Conservation (phyloP, 2,888 invertebrate genomes). For the Lasioglossum morio region DNA sequence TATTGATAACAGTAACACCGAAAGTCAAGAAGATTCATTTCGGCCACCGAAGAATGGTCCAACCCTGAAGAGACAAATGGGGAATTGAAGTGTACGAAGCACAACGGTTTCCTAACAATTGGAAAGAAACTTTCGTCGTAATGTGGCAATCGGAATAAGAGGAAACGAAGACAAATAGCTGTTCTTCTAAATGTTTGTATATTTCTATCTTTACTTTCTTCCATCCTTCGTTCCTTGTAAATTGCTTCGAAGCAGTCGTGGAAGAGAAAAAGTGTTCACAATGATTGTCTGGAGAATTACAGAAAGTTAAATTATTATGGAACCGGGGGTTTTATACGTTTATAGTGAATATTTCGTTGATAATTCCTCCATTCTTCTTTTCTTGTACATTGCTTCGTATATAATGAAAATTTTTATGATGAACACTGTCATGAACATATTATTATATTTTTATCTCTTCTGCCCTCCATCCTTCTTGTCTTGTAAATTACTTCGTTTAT, state of each 20-base stretch:
- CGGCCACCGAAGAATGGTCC: not conserved
- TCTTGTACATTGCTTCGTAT: no score
- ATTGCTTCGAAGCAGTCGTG: not conserved
- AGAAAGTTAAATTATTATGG: not conserved
- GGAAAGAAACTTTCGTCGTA: not conserved
- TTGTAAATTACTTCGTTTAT: no score
- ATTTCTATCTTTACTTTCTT: not conserved
- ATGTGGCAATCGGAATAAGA: not conserved
- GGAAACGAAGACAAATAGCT: not conserved
- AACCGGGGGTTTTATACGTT: not conserved
- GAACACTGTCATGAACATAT: no score
- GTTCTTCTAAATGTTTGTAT: not conserved
- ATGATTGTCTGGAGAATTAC: not conserved
- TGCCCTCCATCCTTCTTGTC: no score
- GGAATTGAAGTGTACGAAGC: not conserved
- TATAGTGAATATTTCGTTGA: no score
- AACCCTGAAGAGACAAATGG: constrained; percentile 4
- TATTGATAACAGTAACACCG: constrained; percentile 40
- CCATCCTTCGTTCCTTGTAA: not conserved
- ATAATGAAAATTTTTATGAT: no score
- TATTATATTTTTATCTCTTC: no score
- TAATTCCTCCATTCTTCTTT: no score
- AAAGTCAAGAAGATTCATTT: constrained; percentile 44
- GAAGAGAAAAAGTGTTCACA: not conserved
- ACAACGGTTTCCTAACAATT: constrained; percentile 3